These are phyloP conservation scores for Drosophila sp. DNA, from an alignment of 1,140 invertebrate species.

Conservation along the genomic window DNA sequence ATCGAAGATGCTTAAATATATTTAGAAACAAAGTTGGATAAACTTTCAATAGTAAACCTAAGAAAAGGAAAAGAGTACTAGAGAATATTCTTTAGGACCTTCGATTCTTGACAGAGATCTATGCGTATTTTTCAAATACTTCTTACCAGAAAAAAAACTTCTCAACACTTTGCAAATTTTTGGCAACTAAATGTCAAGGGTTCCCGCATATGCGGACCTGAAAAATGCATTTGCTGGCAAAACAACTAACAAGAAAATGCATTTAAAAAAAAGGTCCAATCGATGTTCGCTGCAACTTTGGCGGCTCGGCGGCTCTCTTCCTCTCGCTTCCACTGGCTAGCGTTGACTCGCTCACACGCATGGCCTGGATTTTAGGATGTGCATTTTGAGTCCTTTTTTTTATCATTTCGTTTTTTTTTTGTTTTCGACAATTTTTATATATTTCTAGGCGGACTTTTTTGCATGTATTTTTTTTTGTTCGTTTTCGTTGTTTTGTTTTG, in stretches of 20 bases:
- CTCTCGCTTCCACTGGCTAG: slow-evolving; percentile 35
- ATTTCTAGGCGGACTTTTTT: slow-evolving; percentile 48
- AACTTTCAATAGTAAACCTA: no score
- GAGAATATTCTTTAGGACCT: no score
- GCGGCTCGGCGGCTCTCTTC: slow-evolving; percentile 13
- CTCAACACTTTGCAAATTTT: no score
- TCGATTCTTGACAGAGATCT: no score
- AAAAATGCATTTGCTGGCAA: slow-evolving; percentile 70
- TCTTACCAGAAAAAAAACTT: no score
- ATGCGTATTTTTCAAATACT: no score
- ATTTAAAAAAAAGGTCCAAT: slow-evolving; percentile 24
- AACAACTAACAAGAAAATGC: slow-evolving; percentile 63
- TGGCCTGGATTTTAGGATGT: slow-evolving; percentile 56
- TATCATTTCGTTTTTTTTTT: slow-evolving; percentile 28
- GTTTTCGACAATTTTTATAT: slow-evolving; percentile 72
- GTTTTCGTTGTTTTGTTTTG: slow-evolving; percentile 12
- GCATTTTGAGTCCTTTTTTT: slow-evolving; percentile 57
- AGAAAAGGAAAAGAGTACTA: no score
- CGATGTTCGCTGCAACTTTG: slow-evolving; percentile 27
- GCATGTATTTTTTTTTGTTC: slow-evolving; percentile 14
- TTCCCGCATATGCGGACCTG: slow-evolving; percentile 48
- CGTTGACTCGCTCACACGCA: slow-evolving; percentile 48
- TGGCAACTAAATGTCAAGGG: no score
- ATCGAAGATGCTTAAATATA: no score
- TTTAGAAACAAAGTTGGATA: no score